phyloP scores from a whole-genome alignment of 2,888 invertebrate genomes.

The Andrena bucephala region DNA sequence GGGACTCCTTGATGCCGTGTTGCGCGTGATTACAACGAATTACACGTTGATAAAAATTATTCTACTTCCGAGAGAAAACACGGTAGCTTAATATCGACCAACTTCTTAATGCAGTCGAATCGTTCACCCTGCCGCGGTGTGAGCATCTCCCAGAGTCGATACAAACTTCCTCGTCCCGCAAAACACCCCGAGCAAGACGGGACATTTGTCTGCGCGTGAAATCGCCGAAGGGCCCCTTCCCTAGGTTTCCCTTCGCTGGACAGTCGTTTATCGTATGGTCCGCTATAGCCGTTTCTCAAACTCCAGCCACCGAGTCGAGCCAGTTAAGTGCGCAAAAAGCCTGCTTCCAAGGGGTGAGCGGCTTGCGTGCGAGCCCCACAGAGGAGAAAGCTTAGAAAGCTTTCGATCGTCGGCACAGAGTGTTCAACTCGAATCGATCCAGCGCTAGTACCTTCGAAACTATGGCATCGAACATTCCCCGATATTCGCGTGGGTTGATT shows the following conservation, averaged over 20 bases:
- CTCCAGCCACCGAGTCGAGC: background rate
- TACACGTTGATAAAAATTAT: background rate
- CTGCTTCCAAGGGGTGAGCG: constrained; percentile 1
- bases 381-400: too few species aligned
- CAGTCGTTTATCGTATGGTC: constrained; percentile 38
- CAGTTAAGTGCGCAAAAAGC: constrained; percentile 38
- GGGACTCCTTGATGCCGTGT: background rate
- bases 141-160: background rate
- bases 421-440: too few species aligned
- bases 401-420: too few species aligned
- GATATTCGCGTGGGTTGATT: background rate
- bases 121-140: too few species aligned
- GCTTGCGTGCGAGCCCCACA: too few species aligned
- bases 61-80: background rate
- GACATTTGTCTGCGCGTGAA: background rate
- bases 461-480: too few species aligned
- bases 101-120: background rate
- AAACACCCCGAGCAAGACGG: background rate
- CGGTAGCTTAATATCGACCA: background rate
- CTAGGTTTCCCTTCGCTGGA: constrained; percentile 15
- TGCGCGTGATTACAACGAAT: background rate
- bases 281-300: constrained; percentile 1
- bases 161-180: background rate
- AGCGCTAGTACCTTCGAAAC: too few species aligned
- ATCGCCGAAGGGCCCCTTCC: background rate